These are phyloP conservation scores for Cryptophagus acutangulus DNA, from an alignment of 2,888 invertebrate genomes.

Conservation along the genomic window DNA sequence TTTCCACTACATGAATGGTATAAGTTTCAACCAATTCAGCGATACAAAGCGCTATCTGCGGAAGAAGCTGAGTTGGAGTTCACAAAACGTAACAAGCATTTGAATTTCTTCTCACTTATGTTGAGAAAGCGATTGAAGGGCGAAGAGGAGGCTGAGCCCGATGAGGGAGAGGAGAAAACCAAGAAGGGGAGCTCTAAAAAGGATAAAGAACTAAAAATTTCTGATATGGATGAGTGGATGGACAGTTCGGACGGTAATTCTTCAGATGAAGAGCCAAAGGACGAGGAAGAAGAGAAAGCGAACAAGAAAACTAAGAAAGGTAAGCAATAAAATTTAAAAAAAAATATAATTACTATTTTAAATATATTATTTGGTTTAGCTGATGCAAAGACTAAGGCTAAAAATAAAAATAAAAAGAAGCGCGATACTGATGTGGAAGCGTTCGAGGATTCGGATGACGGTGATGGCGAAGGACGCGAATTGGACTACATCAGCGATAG, in stretches of 20 bases:
- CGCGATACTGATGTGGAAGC: constrained; percentile 84
- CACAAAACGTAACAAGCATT: constrained; percentile 87
- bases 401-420: constrained; percentile 64
- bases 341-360: constrained; percentile 5
- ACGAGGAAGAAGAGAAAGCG: constrained; percentile 61
- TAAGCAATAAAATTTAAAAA: constrained; percentile 16
- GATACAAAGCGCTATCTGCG: constrained; percentile 90
- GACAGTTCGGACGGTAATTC: constrained; percentile 74
- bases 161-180: constrained; percentile 32
- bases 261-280: constrained; percentile 65
- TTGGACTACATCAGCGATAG: constrained; percentile 86
- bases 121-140: constrained; percentile 73
- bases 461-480: constrained; percentile 93
- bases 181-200: constrained; percentile 31
- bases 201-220: constrained; percentile 69
- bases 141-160: constrained; percentile 41
- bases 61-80: constrained; percentile 99
- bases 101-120: constrained; percentile 96
- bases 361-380: constrained; percentile 13
- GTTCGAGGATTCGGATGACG: constrained; percentile 94
- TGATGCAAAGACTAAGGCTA: constrained; percentile 32
- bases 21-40: constrained; percentile 82
- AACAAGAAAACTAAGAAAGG: constrained; percentile 59
- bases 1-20: constrained; percentile 96
- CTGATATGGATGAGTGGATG: constrained; percentile 94